These are phyloP conservation scores for Sebastes iracundus DNA, from an alignment of 2,797 vertebrate species.

Conservation along the genomic window DNA sequence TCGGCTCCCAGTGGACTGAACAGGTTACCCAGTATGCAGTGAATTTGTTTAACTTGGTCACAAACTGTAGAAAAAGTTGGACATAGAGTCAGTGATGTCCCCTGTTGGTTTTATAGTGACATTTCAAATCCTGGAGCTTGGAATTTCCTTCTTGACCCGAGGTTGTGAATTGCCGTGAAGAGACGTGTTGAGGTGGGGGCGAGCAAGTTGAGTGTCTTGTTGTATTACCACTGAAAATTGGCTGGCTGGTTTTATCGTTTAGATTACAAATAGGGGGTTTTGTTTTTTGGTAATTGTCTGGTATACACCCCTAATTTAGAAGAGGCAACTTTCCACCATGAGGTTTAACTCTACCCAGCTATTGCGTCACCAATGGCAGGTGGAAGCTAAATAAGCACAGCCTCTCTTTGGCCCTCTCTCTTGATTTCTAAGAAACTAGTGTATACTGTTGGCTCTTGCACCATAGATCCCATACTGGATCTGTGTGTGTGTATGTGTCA, in stretches of 20 bases:
- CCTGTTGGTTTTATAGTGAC: background rate
- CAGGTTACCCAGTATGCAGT: background rate
- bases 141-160: background rate
- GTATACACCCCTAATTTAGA: background rate
- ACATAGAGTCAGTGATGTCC: background rate
- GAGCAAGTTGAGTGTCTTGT: background rate
- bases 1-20: background rate
- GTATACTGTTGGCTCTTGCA: background rate
- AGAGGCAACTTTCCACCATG: background rate
- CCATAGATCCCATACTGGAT: constrained; percentile 12
- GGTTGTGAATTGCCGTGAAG: background rate
- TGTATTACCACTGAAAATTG: background rate
- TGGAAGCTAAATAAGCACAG: background rate
- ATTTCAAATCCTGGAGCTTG: background rate
- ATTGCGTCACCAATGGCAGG: background rate
- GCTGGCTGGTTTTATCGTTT: background rate
- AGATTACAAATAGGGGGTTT: background rate
- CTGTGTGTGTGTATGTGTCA: constrained; percentile 8
- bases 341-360: background rate
- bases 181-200: background rate
- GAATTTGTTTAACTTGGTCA: background rate
- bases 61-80: background rate
- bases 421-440: constrained; percentile 16
- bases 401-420: background rate
- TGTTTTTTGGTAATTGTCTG: background rate